Evolutionary conservation across 2,113 vertebrate genomes (phyloP).

Genomic region (Eublepharis macularius): DNA sequence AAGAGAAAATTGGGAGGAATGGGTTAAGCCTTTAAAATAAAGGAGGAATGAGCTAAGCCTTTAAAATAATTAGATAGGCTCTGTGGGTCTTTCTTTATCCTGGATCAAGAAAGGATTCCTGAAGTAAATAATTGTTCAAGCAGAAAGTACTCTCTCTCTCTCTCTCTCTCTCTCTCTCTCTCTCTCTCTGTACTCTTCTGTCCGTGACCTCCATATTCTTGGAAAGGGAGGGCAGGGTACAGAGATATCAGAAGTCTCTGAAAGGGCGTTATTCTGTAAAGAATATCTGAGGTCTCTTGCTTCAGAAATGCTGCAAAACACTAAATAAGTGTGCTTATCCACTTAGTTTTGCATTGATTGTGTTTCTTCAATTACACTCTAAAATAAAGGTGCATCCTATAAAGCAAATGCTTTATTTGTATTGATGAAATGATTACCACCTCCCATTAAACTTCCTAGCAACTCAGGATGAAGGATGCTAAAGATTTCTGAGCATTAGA

Average conservation of each 20-base stretch:
- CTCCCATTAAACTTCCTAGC: conserved; percentile 26
- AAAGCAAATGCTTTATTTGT: conserved; percentile 46
- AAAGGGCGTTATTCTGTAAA: not conserved
- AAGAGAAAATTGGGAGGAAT: too few species aligned
- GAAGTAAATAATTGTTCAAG: too few species aligned
- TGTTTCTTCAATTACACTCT: conserved; percentile 40
- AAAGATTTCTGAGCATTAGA: conserved; percentile 43
- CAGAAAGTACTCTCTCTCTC: too few species aligned
- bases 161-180: too few species aligned
- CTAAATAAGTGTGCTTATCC: conserved; percentile 42
- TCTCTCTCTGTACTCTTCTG: too few species aligned
- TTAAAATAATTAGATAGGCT: too few species aligned
- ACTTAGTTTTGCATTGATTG: conserved; percentile 9
- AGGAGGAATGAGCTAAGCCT: too few species aligned
- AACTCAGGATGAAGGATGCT: conserved; percentile 15
- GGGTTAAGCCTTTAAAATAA: too few species aligned
- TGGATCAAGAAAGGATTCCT: too few species aligned
- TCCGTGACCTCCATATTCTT: not conserved
- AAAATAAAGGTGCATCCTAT: conserved; percentile 24
- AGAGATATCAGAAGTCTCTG: not conserved
- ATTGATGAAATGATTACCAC: conserved; percentile 51
- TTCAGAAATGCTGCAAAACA: conserved; percentile 9
- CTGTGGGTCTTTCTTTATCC: too few species aligned
- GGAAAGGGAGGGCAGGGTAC: not conserved
- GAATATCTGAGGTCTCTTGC: not conserved